A percentile compares a stretch with the other conserved stretches of the same genome.
Evolutionary conservation across 2,797 vertebrate genomes (phyloP).

Genomic region (Ciconia nigra): DNA sequence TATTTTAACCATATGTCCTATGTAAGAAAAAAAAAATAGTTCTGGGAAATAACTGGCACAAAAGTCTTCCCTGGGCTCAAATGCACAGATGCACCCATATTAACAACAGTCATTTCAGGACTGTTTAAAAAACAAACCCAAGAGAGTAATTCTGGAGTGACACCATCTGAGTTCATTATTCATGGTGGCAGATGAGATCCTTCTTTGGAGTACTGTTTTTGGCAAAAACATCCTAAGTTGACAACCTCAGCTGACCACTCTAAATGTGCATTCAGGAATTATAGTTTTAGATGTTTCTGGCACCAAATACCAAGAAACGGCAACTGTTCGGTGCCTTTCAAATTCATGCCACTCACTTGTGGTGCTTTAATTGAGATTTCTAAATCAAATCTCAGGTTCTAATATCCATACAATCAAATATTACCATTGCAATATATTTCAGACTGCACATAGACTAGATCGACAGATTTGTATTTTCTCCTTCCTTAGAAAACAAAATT

Average conservation of each 20-base stretch:
- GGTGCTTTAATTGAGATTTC: neutral
- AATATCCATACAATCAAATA: neutral
- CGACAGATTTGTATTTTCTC: neutral
- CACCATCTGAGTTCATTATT: neutral
- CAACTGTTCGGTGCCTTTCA: neutral
- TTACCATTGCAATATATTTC: neutral
- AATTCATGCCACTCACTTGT: neutral
- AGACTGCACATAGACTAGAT: neutral
- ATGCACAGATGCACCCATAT: neutral
- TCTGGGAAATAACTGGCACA: neutral
- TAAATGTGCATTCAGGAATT: neutral
- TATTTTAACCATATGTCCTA: neutral
- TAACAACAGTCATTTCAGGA: neutral
- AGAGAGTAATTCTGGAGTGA: neutral
- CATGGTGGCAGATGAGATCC: neutral
- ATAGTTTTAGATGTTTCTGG: neutral
- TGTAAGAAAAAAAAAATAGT: neutral
- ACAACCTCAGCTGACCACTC: neutral
- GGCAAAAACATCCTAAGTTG: neutral
- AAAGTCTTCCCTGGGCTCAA: neutral
- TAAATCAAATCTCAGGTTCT: neutral
- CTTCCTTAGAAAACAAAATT: neutral
- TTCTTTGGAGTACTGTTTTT: neutral
- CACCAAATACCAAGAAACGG: neutral
- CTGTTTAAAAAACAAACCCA: slow-evolving; percentile 1